Base-by-base conservation (phyloP, 2,888 invertebrate genomes). In the Pseudococcus longispinus region DNA sequence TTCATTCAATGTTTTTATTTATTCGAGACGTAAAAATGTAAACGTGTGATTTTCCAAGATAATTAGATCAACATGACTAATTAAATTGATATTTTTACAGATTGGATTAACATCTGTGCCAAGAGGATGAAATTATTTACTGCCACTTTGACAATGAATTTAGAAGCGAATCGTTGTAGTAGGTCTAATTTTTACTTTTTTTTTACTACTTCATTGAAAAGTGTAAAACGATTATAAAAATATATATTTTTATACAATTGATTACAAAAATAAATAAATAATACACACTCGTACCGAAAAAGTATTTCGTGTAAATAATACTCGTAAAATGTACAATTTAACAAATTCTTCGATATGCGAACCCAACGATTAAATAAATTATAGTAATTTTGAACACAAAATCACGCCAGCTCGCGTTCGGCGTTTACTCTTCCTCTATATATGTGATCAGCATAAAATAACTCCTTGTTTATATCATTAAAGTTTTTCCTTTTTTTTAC, bases 101-200 rank as follows among this genome's bases (percentile, higher is more conserved):
- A 84, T 84, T n/a, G 87, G 87, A 18, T 51, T 87, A 44, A 83
- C 87, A 23, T 83, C 83, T 18, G 83, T 87, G 15, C 87, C 87
- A 8, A 65, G 84, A 65, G 87, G 87, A 60, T 87, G 42, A 87
- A 51, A 29, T 26, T 1, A 29, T 80, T 13, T 20, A 80, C 42
- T 80, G 42, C 77, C 77, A 80, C 29, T 70, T 32, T 32, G 15
- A 70, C 70, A 20, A 70, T 20, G 70, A 70, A 29, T 70, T 29
- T 18, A 18, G 2, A 18, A 29, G 70, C 13, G 13, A 29, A 29
- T 20, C 26, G 4, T 70, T 70, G 29, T 29, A 6, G 70, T 11
- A 65, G 23, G 15, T 13, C 4, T 65, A 65, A 60, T 23, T 60
- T 70, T 29, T 26, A 29, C 18, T 1, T 18, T 70, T 70, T 70